These are phyloP conservation scores for Rhinoraja longicauda DNA, from an alignment of 2,797 vertebrate species.

Conservation along the genomic window DNA sequence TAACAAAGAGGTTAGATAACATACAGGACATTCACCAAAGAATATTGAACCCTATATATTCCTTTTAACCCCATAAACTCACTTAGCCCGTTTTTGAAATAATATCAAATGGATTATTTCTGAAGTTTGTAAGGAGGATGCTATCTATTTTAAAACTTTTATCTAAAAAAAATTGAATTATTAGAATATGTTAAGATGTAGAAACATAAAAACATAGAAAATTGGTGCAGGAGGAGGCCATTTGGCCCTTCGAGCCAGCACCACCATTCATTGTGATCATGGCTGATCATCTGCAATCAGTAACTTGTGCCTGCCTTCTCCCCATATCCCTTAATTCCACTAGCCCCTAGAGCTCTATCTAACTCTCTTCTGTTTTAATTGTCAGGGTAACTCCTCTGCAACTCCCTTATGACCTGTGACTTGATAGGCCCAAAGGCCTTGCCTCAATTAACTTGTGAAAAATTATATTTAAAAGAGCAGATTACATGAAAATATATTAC, in stretches of 20 bases:
- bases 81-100: not conserved
- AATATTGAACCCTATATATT: not conserved
- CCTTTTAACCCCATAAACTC: not conserved
- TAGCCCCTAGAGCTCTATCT: no score
- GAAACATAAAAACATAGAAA: no score
- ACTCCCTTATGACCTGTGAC: no score
- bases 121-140: not conserved
- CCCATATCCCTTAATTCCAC: no score
- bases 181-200: not conserved
- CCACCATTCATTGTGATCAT: no score
- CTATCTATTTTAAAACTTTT: not conserved
- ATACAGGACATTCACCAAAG: not conserved
- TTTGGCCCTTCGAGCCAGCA: no score
- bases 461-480: conserved; percentile 9
- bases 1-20: not conserved
- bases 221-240: no score
- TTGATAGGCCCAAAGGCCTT: not conserved
- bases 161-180: not conserved
- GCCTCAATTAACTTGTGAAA: not conserved
- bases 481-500: conserved; percentile 57
- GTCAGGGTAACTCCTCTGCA: no score
- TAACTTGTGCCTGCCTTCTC: no score
- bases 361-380: no score
- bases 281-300: no score
- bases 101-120: not conserved